phyloP scores from a whole-genome alignment of 2,797 vertebrate genomes.

The Gila robusta region DNA sequence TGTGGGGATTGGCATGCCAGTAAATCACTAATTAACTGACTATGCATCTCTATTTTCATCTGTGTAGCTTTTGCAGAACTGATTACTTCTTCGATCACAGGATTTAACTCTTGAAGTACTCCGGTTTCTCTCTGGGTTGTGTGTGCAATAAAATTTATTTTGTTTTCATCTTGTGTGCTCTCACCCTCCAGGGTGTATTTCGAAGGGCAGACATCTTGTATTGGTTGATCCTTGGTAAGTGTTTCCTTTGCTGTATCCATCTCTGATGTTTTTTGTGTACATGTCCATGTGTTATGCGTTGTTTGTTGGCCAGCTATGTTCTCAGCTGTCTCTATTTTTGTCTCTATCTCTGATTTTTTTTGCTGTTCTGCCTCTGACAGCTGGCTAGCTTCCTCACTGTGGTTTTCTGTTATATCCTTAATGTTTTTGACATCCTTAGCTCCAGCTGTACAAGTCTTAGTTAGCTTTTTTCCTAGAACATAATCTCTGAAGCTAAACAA shows the following conservation, averaged over 20 bases:
- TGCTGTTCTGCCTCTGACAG: constrained; percentile 30
- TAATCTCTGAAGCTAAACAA: constrained; percentile 83
- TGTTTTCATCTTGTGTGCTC: background rate
- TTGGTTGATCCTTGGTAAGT: background rate
- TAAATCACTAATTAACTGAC: constrained; percentile 44
- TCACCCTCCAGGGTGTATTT: constrained; percentile 5
- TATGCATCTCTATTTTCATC: constrained; percentile 21
- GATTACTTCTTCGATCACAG: constrained; percentile 6
- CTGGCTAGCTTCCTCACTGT: constrained; percentile 13
- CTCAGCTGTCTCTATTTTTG: constrained; percentile 20
- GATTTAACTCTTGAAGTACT: constrained; percentile 3
- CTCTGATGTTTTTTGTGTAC: constrained; percentile 31
- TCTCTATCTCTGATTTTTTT: constrained; percentile 26
- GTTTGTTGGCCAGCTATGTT: background rate
- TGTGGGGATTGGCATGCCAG: constrained; percentile 31
- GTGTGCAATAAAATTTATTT: background rate
- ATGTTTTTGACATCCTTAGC: constrained; percentile 9
- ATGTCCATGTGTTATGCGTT: constrained; percentile 6
- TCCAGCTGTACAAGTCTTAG: constrained; percentile 2
- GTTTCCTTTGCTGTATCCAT: constrained; percentile 17
- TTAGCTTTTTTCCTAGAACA: constrained; percentile 72
- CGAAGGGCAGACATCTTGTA: background rate
- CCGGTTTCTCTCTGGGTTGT: constrained; percentile 4
- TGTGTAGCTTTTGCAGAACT: constrained; percentile 47
- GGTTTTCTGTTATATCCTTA: constrained; percentile 21